These are phyloP conservation scores for Pseudomyrmex concolor DNA, from an alignment of 1,140 invertebrate species.

Conservation along the genomic window DNA sequence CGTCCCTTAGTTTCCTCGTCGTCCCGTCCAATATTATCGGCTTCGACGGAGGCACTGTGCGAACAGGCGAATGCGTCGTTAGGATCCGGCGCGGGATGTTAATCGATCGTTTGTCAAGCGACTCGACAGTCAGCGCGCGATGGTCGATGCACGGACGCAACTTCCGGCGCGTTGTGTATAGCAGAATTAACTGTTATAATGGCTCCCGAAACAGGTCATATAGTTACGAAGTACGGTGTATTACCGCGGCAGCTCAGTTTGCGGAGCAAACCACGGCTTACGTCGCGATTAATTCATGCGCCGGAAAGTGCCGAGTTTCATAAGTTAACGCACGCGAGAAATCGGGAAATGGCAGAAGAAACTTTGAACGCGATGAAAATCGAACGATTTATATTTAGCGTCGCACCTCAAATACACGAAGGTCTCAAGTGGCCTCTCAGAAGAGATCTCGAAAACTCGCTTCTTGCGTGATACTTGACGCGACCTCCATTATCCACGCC, in stretches of 20 bases:
- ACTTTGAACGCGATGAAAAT: neutral
- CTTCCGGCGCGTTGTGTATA: constrained; percentile 28
- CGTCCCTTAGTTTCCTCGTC: constrained; percentile 80
- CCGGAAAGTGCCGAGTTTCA: constrained; percentile 32
- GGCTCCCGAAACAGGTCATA: constrained; percentile 40
- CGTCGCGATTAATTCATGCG: constrained; percentile 51
- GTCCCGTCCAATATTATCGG: constrained; percentile 86
- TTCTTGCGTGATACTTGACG: constrained; percentile 44
- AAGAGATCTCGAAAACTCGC: neutral
- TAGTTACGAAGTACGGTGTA: constrained; percentile 48
- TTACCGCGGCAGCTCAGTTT: constrained; percentile 42
- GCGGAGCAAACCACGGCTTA: constrained; percentile 48
- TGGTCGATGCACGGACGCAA: constrained; percentile 28
- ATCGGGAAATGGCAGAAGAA: constrained; percentile 4
- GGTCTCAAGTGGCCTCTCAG: no score
- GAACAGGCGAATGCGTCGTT: constrained; percentile 62
- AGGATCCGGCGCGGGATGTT: constrained; percentile 57
- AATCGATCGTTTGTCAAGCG: constrained; percentile 65
- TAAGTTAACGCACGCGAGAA: constrained; percentile 30
- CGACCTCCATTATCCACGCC: constrained; percentile 29
- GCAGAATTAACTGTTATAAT: constrained; percentile 57
- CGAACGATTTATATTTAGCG: neutral
- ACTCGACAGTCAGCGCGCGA: constrained; percentile 28
- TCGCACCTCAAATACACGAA: neutral
- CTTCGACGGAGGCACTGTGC: constrained; percentile 83